Percentiles rank a stretch among this genome's conserved stretches.
These are phyloP conservation scores for Montipora sp. DNA, from an alignment of 64 coral and sea anemone species.

Conservation along the genomic window DNA sequence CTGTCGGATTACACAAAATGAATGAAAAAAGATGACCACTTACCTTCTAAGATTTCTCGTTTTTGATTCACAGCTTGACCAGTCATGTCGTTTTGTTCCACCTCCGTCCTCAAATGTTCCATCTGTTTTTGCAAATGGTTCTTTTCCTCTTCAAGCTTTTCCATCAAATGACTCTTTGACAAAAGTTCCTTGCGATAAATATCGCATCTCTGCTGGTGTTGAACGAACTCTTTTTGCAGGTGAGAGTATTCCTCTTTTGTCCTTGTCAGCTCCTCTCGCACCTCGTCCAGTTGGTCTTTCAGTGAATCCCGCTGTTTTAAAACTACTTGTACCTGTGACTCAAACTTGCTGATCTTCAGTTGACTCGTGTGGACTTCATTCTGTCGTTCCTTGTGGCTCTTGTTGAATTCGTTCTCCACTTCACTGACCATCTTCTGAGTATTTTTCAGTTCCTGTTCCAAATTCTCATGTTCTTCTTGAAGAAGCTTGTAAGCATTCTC, in stretches of 20 bases:
- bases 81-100: conserved; percentile 69
- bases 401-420: conserved; percentile 66
- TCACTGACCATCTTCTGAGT: conserved; percentile 59
- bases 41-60: conserved; percentile 67
- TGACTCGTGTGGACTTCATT: conserved; percentile 80
- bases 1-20: too few relatives aligned
- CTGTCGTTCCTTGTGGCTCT: conserved; percentile 57
- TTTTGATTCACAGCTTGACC: conserved; percentile 63
- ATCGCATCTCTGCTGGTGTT: conserved; percentile 91
- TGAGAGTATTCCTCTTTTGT: conserved; percentile 78
- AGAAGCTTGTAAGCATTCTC: conserved; percentile 76
- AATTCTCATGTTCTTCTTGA: conserved; percentile 76
- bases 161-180: conserved; percentile 72
- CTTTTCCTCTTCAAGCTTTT: conserved; percentile 77
- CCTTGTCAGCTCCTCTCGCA: conserved; percentile 69
- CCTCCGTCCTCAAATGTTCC: conserved; percentile 58
- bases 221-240: conserved; percentile 88
- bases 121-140: conserved; percentile 50
- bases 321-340: conserved; percentile 85
- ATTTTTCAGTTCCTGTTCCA: conserved; percentile 66
- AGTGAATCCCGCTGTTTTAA: conserved; percentile 89
- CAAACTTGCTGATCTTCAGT: conserved; percentile 82
- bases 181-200: conserved; percentile 85
- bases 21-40: background rate
- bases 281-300: conserved; percentile 79